Evolutionary conservation across 2,113 vertebrate genomes (phyloP), one percentile per base, ranked within the genome.

Genomic region (Oophaga pumilio): DNA sequence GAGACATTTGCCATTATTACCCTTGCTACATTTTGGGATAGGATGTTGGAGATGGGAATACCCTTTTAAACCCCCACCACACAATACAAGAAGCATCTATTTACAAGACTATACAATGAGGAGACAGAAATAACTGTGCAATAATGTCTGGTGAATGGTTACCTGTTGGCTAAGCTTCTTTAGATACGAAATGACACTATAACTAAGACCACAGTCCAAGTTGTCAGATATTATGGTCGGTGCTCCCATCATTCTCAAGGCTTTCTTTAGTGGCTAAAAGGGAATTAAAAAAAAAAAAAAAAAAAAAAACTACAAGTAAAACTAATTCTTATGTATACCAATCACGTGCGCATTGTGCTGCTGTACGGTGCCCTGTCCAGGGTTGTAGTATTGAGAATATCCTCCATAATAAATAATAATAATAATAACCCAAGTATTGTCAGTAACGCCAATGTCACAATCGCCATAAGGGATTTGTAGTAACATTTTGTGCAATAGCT

Each of bases 101-200:
- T 62, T 62, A 62, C 0, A n/a, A 66, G 22, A 11, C 0, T 3
- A 43, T 12, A 12, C 1, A 18, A 73, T 0, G 4, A n/a, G 68
- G 9, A 49, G 71, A 49, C 10, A 0, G 43, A 10, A 49, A 56
- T 26, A 15, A 22, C 13, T 56, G 1, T 24, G 24, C 13, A 26
- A 49, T 64, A n/a, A 22, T 0, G 6, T 24, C 12, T n/a, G 52
- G 56, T 24, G n/a, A 28, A 53, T 10, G 69, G 11, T 71, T 95
- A 96, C 95, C 95, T 96, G 95, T 94, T 96, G 95, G 94, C 95
- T 96, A 93, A 96, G 95, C 95, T 96, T 96, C 94, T 96, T 96
- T 95, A 96, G 95, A 94, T 96, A 96, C 93, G 95, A 95, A 94
- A 96, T 96, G 92, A 96, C 94, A 95, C 95, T 96, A 93, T 95